Evolutionary conservation across 64 coral and sea anemone species (phyloP), one percentile per base, ranked within the genome.

Genomic region (Montipora capricornis): DNA sequence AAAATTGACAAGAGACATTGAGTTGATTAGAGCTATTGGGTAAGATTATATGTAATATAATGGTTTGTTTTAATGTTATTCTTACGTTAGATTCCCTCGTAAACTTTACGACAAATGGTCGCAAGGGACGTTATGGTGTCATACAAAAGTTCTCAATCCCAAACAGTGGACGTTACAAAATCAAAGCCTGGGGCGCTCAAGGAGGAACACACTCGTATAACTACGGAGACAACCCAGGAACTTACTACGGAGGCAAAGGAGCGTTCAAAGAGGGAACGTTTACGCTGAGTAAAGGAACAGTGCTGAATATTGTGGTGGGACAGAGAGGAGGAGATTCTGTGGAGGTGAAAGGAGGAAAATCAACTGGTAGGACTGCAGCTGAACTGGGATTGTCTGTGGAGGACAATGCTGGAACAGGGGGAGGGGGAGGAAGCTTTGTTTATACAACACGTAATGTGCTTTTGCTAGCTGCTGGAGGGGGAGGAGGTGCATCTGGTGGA

Each of bases 341-440:
- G 52, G 52, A 55, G 52, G 5, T 55, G n/a, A 59, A 93, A 80
- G 85, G 78, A 22, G 85, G 76, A 10, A 16, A 17, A 61, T 47
- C 44, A 13, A 89, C 93, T n/a, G 89, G 24, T 12, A 16, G 12
- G 49, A 94, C 87, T 29, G 93, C 93, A 49, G 93, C 78, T 62
- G 16, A 89, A 53, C 70, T 89, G 1, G 87, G 88, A 10, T 12
- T 55, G 1, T 95, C 88, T 55, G 52, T 55, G 5, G 52, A 6
- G 10, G 52, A 55, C 6, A 55, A 55, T 7, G 52, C 52, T 2
- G 52, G 52, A 55, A 55, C 52, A 55, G 52, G 52, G 52, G 52
- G 52, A 55, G 52, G 52, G 52, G 52, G 52, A 55, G 52, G 52
- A 55, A 55, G 52, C 10, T 55, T 55, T 55, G 52, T 55, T 55